phyloP scores from a whole-genome alignment of 1,140 invertebrate species.

The Chrysoperla carnea region DNA sequence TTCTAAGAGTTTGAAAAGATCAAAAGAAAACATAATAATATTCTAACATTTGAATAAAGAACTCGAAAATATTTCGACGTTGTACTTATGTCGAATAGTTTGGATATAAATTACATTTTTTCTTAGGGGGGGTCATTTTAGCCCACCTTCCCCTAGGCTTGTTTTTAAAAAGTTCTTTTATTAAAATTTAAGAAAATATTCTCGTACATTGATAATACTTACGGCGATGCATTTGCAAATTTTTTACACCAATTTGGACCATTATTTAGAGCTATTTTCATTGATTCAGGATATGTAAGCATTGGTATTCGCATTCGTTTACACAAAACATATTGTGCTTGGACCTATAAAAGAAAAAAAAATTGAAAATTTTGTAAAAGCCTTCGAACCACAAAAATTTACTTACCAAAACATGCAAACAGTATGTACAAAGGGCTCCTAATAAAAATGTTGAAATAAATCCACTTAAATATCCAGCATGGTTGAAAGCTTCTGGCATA shows the following conservation, averaged over 20 bases:
- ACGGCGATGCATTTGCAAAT: slow-evolving; percentile 34
- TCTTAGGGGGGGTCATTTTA: too few relatives aligned
- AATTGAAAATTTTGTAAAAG: slow-evolving; percentile 15
- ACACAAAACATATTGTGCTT: slow-evolving; percentile 19
- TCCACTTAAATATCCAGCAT: slow-evolving; percentile 47
- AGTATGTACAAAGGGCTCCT: slow-evolving; percentile 46
- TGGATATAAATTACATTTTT: too few relatives aligned
- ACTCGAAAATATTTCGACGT: too few relatives aligned
- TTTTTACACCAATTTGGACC: slow-evolving; percentile 33
- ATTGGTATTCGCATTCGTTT: slow-evolving; percentile 18
- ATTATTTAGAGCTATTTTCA: slow-evolving; percentile 36
- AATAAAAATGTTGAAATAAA: slow-evolving; percentile 37
- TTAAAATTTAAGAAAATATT: too few relatives aligned
- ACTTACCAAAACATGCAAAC: slow-evolving; percentile 47
- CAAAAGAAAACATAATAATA: too few relatives aligned
- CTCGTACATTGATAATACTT: too few relatives aligned
- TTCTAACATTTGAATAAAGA: too few relatives aligned
- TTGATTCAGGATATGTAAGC: slow-evolving; percentile 40
- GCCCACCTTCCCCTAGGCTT: too few relatives aligned
- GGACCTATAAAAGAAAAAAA: slow-evolving; percentile 17
- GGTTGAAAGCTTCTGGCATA: slow-evolving; percentile 52
- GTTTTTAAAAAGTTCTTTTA: too few relatives aligned
- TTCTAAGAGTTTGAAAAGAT: too few relatives aligned
- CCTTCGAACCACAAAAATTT: neutral
- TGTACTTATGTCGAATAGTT: too few relatives aligned